phyloP scores from a whole-genome alignment of 2,888 invertebrate genomes.

The Lapara coniferarum region DNA sequence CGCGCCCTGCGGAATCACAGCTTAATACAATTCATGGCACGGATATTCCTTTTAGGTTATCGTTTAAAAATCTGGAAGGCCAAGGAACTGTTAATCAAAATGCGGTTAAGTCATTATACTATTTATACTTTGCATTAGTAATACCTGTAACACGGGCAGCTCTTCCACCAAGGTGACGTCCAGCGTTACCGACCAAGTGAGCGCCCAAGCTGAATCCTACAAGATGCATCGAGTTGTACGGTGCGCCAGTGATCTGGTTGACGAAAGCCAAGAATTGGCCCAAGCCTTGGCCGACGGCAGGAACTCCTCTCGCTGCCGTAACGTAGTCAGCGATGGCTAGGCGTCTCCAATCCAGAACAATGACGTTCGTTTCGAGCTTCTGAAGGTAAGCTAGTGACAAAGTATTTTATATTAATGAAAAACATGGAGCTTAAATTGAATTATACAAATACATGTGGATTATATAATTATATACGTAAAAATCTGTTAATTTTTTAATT shows the following conservation, averaged over 20 bases:
- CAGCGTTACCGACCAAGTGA: conserved; percentile 73
- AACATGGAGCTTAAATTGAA: background rate
- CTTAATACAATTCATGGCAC: too few relatives aligned
- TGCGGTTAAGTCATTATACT: too few relatives aligned
- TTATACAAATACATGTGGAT: too few relatives aligned
- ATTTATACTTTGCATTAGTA: background rate
- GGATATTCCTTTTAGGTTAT: too few relatives aligned
- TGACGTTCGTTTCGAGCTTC: conserved; percentile 64
- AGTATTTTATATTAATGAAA: background rate
- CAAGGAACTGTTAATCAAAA: too few relatives aligned
- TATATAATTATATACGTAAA: too few relatives aligned
- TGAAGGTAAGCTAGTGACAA: conserved; percentile 53
- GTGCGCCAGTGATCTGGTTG: conserved; percentile 52
- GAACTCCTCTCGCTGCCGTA: conserved; percentile 60
- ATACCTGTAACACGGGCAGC: conserved; percentile 68
- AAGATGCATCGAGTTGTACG: conserved; percentile 62
- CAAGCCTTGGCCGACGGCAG: conserved; percentile 65
- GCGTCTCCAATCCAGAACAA: conserved; percentile 70
- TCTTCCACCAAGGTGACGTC: conserved; percentile 60
- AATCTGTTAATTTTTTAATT: too few relatives aligned
- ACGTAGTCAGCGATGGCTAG: conserved; percentile 56
- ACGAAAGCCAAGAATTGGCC: conserved; percentile 70
- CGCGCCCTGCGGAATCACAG: too few relatives aligned
- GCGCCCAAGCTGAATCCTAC: conserved; percentile 78
- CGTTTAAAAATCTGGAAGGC: too few relatives aligned